Conservation (phyloP, 2,888 invertebrate species). For the Coenonympha arcania region DNA sequence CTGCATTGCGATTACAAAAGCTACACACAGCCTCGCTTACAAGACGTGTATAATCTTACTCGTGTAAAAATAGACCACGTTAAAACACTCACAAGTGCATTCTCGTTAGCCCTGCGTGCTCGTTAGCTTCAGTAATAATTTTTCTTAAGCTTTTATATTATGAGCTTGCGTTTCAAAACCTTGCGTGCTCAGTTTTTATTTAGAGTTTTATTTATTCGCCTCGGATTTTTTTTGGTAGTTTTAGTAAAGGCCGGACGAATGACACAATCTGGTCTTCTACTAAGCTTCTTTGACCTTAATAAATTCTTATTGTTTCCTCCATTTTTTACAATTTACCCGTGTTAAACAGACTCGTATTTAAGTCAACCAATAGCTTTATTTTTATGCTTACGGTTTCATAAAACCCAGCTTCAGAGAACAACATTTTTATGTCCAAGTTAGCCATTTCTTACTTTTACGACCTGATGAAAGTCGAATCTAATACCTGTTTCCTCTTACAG, state of each 20-base stretch:
- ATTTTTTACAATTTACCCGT: no score
- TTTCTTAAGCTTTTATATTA: not conserved
- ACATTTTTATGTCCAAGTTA: not conserved
- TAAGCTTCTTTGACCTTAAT: no score
- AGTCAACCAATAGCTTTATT: not conserved
- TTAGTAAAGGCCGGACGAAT: no score
- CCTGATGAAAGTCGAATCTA: constrained; percentile 4
- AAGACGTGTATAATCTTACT: constrained; percentile 11
- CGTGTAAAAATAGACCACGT: constrained; percentile 9
- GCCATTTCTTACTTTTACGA: not conserved
- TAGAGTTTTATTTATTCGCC: not conserved
- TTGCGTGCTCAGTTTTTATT: not conserved
- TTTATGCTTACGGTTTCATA: not conserved
- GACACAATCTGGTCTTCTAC: no score
- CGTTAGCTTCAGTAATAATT: constrained; percentile 4
- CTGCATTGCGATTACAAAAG: constrained; percentile 41
- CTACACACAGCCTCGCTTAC: constrained; percentile 11
- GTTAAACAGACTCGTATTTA: no score
- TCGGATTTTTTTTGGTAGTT: no score
- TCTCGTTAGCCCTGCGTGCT: constrained; percentile 7
- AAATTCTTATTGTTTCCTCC: no score
- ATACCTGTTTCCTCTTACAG: constrained; percentile 1
- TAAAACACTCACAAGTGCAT: constrained; percentile 5
- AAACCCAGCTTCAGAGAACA: not conserved
- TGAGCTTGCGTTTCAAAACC: not conserved